These are phyloP conservation scores for Chloebia gouldiae DNA, from an alignment of 2,113 vertebrate species.

Conservation along the genomic window DNA sequence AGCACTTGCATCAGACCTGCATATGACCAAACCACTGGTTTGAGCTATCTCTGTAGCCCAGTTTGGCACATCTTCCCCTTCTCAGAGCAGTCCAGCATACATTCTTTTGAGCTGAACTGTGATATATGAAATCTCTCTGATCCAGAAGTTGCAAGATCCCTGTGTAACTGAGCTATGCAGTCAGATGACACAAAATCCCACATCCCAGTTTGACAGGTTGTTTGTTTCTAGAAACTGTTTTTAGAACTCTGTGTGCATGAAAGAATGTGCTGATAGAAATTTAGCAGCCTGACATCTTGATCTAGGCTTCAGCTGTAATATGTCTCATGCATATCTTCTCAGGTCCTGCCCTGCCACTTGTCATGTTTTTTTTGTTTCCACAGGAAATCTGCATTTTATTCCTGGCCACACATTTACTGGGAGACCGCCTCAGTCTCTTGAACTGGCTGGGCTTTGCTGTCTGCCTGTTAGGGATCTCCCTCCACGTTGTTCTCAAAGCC, in stretches of 20 bases:
- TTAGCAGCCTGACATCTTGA: background rate
- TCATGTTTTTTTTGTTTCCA: background rate
- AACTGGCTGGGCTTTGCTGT: conserved; percentile 93
- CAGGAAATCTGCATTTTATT: conserved; percentile 91
- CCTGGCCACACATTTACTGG: conserved; percentile 83
- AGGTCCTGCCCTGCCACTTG: background rate
- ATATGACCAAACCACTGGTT: background rate
- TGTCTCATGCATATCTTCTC: background rate
- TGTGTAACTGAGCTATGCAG: background rate
- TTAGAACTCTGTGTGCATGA: background rate
- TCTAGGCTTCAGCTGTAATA: background rate
- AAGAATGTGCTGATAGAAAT: background rate
- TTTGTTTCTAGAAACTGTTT: background rate
- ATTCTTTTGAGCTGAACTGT: background rate
- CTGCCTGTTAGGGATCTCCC: conserved; percentile 88
- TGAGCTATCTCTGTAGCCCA: background rate
- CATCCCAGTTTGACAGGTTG: background rate
- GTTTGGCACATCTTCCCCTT: background rate
- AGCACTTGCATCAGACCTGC: background rate
- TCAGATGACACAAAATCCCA: conserved; percentile 3
- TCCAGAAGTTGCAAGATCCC: background rate
- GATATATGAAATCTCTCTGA: background rate
- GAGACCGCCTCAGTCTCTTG: conserved; percentile 80
- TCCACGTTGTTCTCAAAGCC: conserved; percentile 88
- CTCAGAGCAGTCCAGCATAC: background rate